Evolutionary conservation across 2,113 vertebrate species (phyloP).

Genomic region (Chloropsis cyanopogon): DNA sequence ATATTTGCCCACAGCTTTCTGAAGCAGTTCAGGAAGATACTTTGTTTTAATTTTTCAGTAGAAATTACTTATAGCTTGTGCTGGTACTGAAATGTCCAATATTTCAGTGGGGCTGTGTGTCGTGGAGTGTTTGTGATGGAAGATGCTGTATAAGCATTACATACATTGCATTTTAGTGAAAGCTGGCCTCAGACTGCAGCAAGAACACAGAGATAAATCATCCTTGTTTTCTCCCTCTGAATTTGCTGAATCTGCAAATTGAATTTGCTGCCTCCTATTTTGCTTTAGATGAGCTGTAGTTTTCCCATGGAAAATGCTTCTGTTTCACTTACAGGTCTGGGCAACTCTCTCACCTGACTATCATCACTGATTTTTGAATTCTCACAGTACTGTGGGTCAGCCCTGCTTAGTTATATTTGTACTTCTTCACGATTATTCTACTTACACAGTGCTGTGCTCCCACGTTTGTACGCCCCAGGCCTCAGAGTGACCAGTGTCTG

Average conservation of each 20-base stretch:
- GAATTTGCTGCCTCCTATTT: background rate
- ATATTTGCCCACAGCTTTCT: background rate
- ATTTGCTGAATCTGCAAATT: background rate
- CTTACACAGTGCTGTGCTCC: background rate
- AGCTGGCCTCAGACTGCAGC: background rate
- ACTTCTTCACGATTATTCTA: background rate
- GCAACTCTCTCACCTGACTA: background rate
- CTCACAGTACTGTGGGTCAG: background rate
- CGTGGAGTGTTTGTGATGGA: background rate
- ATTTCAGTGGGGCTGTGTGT: background rate
- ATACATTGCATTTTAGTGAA: background rate
- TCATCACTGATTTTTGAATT: background rate
- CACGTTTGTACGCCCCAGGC: accelerated
- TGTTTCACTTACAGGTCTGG: background rate
- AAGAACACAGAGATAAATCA: background rate
- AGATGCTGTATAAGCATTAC: background rate
- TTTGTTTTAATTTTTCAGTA: background rate
- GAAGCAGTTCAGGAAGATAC: background rate
- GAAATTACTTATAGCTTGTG: background rate
- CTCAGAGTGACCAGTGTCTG: background rate
- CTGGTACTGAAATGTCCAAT: background rate
- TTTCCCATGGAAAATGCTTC: background rate
- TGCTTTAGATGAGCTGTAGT: background rate
- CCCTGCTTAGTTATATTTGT: background rate
- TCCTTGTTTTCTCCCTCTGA: background rate